Conservation (phyloP, 37 sponge, comb jelly and placozoan genomes). For the Spongia lamella region DNA sequence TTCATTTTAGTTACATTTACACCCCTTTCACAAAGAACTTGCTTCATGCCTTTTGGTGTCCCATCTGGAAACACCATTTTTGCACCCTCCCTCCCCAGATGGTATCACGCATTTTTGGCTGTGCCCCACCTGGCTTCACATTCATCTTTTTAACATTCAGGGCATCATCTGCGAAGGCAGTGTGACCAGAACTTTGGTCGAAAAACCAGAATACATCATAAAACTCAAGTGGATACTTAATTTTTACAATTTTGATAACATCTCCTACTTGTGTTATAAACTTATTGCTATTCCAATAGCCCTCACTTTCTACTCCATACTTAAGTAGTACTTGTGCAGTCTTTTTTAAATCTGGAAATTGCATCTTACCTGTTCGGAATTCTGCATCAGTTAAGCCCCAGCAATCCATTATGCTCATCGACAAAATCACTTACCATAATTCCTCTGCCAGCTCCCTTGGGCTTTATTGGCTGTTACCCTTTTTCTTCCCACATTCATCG, state of each 20-base stretch:
- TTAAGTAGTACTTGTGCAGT: background rate
- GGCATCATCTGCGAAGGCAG: conserved; percentile 22
- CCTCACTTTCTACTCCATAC: conserved; percentile 15
- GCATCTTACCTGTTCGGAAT: background rate
- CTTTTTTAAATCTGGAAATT: background rate
- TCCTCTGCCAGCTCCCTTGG: conserved; percentile 21
- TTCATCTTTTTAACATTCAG: conserved; percentile 25
- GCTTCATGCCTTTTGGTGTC: conserved; percentile 1
- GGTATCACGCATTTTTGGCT: conserved; percentile 6
- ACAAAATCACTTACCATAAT: conserved; percentile 46
- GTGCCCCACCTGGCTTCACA: conserved; percentile 24
- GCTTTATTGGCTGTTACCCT: conserved; percentile 7
- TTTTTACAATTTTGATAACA: conserved; percentile 9
- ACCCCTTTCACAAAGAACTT: conserved; percentile 1
- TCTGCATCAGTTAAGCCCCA: conserved; percentile 11
- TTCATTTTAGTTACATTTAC: background rate
- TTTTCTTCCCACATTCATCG: conserved; percentile 18
- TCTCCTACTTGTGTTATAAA: conserved; percentile 20
- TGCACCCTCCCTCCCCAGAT: background rate
- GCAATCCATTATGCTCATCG: conserved; percentile 28
- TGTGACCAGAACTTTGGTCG: conserved; percentile 27
- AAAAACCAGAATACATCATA: conserved; percentile 16
- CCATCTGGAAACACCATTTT: background rate
- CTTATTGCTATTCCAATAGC: conserved; percentile 10
- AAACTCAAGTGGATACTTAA: conserved; percentile 19